Conservation (phyloP, 2,113 vertebrate genomes). For the Brachirus orientalis region DNA sequence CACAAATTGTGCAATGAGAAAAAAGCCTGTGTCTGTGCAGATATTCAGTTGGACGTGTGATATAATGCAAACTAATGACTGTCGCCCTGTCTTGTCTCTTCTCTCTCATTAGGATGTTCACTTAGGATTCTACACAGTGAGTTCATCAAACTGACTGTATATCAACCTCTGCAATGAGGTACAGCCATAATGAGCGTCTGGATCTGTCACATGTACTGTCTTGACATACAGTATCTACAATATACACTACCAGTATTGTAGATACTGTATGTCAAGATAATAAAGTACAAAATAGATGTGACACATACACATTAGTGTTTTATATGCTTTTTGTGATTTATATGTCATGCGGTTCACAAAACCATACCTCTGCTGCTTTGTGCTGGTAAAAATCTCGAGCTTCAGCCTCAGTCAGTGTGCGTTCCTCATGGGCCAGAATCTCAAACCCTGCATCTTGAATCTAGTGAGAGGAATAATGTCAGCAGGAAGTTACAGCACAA, state of each 20-base stretch:
- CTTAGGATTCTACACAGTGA: conserved; percentile 32
- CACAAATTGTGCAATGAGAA: conserved; percentile 59
- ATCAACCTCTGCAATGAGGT: too few species aligned
- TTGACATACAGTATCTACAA: too few species aligned
- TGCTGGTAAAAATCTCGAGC: conserved; percentile 84
- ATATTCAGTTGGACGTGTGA: conserved; percentile 52
- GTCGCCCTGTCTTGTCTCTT: conserved; percentile 12
- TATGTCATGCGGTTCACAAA: background rate
- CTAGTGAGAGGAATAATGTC: conserved; percentile 67
- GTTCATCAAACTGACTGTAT: conserved; percentile 15
- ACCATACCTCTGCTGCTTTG: conserved; percentile 81
- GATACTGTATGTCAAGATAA: too few species aligned
- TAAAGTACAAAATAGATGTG: too few species aligned
- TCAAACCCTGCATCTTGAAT: conserved; percentile 89
- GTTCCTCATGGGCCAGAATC: conserved; percentile 84
- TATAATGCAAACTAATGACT: conserved; percentile 43
- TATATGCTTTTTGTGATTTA: background rate
- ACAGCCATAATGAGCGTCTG: too few species aligned
- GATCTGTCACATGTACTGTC: background rate
- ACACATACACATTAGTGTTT: background rate
- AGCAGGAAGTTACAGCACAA: conserved; percentile 43
- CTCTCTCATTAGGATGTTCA: conserved; percentile 19
- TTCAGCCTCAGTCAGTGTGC: conserved; percentile 81
- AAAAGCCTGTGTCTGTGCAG: conserved; percentile 20
- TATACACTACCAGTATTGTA: too few species aligned